phyloP scores from a whole-genome alignment of 2,113 vertebrate genomes.

The Pontoporia blainvillei region DNA sequence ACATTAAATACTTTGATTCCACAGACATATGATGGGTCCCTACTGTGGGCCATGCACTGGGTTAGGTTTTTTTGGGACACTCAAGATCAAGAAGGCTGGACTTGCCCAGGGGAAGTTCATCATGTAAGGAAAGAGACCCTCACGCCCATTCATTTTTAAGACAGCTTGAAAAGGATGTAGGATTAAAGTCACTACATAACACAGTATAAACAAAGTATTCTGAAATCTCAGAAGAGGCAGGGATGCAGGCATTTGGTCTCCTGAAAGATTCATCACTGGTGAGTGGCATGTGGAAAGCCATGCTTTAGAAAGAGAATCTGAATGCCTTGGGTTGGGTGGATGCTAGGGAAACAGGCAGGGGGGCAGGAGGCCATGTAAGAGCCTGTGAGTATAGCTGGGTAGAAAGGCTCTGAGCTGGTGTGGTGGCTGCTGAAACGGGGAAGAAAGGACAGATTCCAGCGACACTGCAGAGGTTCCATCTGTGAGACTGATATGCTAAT shows the following conservation, averaged over 20 bases:
- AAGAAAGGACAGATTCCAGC: background rate
- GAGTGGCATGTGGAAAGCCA: background rate
- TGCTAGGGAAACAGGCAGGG: background rate
- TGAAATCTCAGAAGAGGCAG: background rate
- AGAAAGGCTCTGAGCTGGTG: background rate
- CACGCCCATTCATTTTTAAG: background rate
- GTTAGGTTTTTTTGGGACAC: background rate
- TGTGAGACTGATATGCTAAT: constrained; percentile 39
- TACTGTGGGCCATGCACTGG: background rate
- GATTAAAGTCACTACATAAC: background rate
- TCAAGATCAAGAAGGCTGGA: background rate
- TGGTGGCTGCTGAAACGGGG: background rate
- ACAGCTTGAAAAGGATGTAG: background rate
- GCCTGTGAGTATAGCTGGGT: background rate
- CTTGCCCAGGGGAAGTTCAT: background rate
- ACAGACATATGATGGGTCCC: background rate
- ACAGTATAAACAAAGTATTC: background rate
- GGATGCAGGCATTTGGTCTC: background rate
- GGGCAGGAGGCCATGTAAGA: background rate
- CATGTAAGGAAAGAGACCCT: background rate
- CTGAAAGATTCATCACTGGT: background rate
- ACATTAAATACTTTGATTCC: background rate
- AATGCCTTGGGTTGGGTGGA: background rate
- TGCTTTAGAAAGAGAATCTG: background rate
- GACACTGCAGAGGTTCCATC: background rate